A percentile compares a stretch with the other conserved stretches of the same genome.
These are phyloP conservation scores for Carassius gibelio DNA, from an alignment of 2,113 vertebrate species.

Conservation along the genomic window DNA sequence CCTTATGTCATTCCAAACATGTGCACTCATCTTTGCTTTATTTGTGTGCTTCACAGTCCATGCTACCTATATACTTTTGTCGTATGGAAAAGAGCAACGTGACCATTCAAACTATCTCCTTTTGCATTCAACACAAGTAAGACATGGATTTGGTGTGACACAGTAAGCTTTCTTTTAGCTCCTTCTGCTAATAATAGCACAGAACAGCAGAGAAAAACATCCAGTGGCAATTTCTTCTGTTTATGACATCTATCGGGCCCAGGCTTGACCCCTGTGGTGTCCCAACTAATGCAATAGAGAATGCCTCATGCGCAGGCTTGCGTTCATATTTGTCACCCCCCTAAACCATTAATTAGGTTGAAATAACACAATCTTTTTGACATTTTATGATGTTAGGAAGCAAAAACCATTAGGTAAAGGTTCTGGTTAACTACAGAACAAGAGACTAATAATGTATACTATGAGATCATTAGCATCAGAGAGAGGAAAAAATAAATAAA, in stretches of 20 bases:
- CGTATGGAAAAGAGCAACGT: too few species aligned
- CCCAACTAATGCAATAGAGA: not conserved
- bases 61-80: too few species aligned
- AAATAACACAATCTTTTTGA: not conserved
- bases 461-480: not conserved
- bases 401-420: not conserved
- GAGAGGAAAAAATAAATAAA: not conserved
- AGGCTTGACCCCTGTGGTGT: constrained; percentile 7
- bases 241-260: constrained; percentile 15
- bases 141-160: not conserved
- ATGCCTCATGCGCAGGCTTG: not conserved
- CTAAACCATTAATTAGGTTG: not conserved
- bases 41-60: too few species aligned
- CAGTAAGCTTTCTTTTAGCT: not conserved
- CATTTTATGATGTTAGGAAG: not conserved
- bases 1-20: too few species aligned
- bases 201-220: not conserved
- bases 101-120: not conserved
- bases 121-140: not conserved
- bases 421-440: not conserved
- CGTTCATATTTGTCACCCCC: not conserved
- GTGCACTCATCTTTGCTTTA: too few species aligned
- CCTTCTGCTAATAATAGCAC: not conserved
- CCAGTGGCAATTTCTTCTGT: not conserved
- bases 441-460: not conserved